Conservation (phyloP, 2,888 invertebrate genomes). For the Acholoe squamosa region DNA sequence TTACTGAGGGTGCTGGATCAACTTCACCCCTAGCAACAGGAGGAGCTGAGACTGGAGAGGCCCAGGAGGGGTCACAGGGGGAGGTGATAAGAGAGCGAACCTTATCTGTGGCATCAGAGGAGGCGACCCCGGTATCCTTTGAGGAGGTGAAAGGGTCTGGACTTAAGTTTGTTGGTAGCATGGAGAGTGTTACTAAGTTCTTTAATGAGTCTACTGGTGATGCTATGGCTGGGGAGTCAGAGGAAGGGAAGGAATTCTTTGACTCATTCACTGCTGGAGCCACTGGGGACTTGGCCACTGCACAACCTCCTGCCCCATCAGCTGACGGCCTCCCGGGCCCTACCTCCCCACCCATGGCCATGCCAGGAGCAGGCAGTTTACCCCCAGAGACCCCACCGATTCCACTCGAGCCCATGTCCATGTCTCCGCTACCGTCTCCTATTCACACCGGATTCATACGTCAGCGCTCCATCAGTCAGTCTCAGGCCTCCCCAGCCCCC, state of each 20-base stretch:
- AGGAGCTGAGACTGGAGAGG: neutral
- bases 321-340: neutral
- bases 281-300: slow-evolving; percentile 43
- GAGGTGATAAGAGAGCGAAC: slow-evolving; percentile 21
- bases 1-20: neutral
- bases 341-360: slow-evolving; percentile 27
- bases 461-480: slow-evolving; percentile 56
- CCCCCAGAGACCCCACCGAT: slow-evolving; percentile 68
- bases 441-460: slow-evolving; percentile 38
- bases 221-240: slow-evolving; percentile 60
- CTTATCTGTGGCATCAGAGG: slow-evolving; percentile 55
- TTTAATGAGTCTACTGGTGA: slow-evolving; percentile 67
- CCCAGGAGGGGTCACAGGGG: neutral
- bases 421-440: slow-evolving; percentile 51
- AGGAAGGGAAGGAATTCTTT: slow-evolving; percentile 72
- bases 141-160: slow-evolving; percentile 67
- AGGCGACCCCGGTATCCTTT: slow-evolving; percentile 67
- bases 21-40: neutral
- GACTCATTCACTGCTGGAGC: slow-evolving; percentile 71
- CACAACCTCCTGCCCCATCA: neutral
- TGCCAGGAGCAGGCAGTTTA: neutral
- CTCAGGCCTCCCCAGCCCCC: slow-evolving; percentile 58
- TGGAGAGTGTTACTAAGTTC: slow-evolving; percentile 70
- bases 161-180: slow-evolving; percentile 63
- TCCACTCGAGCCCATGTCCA: slow-evolving; percentile 59